Evolutionary conservation across 2,113 vertebrate species (phyloP).

Genomic region (Mohoua ochrocephala): DNA sequence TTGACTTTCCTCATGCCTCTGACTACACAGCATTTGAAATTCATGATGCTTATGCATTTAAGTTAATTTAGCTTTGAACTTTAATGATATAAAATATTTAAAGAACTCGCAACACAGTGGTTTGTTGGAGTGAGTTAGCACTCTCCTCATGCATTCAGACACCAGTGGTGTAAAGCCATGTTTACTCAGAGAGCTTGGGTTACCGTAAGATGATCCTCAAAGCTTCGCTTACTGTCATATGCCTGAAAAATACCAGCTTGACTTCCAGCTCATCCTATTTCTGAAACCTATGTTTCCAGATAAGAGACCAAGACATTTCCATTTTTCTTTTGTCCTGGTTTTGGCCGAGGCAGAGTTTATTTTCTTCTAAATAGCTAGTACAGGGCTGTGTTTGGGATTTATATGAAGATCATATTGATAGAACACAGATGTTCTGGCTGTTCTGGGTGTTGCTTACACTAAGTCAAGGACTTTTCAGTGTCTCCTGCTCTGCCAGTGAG

Average conservation of each 20-base stretch:
- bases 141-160: neutral
- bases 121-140: neutral
- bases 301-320: neutral
- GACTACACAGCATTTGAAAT: neutral
- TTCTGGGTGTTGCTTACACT: no score
- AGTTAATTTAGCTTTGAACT: neutral
- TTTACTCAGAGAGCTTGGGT: neutral
- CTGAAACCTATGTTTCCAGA: neutral
- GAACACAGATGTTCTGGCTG: neutral
- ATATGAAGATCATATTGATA: neutral
- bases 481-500: neutral
- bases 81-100: neutral
- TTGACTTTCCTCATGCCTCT: neutral
- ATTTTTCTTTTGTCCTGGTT: neutral
- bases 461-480: neutral
- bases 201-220: neutral
- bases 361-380: neutral
- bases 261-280: neutral
- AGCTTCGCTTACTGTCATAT: neutral
- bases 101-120: neutral
- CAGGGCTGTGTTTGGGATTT: neutral
- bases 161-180: neutral
- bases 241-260: neutral
- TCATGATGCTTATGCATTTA: neutral
- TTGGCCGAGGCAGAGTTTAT: neutral